phyloP scores from a whole-genome alignment of 1,140 invertebrate species.

The Bilobella aurantiaca region DNA sequence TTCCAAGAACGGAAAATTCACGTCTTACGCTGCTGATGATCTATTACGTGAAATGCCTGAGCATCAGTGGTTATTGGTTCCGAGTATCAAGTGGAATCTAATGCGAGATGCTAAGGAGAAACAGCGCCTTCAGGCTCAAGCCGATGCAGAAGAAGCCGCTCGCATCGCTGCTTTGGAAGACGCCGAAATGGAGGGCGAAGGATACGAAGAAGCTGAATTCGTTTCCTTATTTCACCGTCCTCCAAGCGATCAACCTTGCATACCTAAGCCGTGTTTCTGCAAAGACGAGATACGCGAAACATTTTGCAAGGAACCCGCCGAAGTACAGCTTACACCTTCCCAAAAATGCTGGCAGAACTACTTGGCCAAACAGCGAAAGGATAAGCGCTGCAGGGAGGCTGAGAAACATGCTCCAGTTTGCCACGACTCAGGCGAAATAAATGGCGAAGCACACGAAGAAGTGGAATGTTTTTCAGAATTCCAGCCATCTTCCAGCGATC shows the following conservation, averaged over 20 bases:
- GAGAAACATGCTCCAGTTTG: too few species aligned
- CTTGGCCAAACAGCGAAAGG: background rate
- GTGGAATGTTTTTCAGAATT: too few species aligned
- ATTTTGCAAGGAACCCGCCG: background rate
- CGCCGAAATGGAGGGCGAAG: background rate
- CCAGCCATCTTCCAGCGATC: too few species aligned
- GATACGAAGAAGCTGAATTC: background rate
- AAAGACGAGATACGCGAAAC: background rate
- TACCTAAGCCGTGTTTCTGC: background rate
- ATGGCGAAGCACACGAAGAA: too few species aligned
- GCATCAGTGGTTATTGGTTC: background rate
- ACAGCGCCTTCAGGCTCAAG: background rate
- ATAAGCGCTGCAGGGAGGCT: too few species aligned
- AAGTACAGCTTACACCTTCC: background rate
- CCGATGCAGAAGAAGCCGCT: background rate
- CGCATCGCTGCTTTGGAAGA: background rate
- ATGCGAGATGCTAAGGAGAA: background rate
- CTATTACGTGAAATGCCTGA: background rate
- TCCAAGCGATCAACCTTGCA: too few species aligned
- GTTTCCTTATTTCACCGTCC: too few species aligned
- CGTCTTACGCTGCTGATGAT: background rate
- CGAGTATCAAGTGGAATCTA: background rate
- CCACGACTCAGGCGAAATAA: too few species aligned
- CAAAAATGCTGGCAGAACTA: background rate
- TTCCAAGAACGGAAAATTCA: background rate